These are phyloP conservation scores for Phragmatobia fuliginosa DNA, from an alignment of 2,888 invertebrate species.

Conservation along the genomic window DNA sequence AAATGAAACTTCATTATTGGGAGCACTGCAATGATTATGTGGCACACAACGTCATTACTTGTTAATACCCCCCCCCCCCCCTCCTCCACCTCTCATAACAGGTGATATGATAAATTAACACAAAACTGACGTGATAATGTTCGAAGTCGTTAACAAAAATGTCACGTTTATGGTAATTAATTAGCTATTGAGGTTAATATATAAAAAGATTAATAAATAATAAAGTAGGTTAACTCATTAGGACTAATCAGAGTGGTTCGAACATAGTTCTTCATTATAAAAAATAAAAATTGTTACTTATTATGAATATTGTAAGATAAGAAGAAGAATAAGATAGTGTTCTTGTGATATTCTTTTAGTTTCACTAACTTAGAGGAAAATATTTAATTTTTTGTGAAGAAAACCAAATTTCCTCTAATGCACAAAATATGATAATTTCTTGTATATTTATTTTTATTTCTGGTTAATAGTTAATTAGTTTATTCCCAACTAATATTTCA, in stretches of 20 bases:
- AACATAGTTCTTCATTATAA: too few species aligned
- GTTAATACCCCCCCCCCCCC: too few species aligned
- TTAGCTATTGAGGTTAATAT: neutral
- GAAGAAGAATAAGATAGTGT: too few species aligned
- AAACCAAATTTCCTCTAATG: neutral
- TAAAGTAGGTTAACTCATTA: neutral
- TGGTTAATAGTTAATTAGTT: neutral
- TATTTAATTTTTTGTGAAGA: neutral
- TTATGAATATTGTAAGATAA: neutral
- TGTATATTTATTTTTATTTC: neutral
- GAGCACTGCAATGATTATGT: too few species aligned
- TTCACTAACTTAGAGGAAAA: neutral
- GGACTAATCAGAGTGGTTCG: neutral
- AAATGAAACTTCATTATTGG: too few species aligned
- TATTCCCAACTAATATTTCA: neutral
- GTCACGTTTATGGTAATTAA: too few species aligned
- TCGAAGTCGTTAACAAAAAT: neutral
- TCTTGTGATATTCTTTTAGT: neutral
- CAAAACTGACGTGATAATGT: neutral
- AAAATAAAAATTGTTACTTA: neutral
- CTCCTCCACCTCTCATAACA: too few species aligned
- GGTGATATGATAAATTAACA: neutral
- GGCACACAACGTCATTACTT: too few species aligned
- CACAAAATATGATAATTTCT: neutral
- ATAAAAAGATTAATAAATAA: neutral